phyloP scores from a whole-genome alignment of 2,113 vertebrate genomes.

The Morone saxatilis region DNA sequence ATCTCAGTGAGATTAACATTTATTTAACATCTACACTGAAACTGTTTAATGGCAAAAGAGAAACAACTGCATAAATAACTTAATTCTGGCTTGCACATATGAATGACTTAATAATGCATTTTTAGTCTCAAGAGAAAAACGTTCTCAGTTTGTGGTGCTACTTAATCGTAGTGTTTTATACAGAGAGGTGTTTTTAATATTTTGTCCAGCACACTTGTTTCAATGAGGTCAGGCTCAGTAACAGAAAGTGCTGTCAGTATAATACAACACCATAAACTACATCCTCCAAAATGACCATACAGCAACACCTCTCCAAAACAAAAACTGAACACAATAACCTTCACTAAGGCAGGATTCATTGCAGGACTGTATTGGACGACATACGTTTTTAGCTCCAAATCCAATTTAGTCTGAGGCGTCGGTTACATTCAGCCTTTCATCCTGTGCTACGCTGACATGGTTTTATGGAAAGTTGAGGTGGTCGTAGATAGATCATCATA shows the following conservation, averaged over 20 bases:
- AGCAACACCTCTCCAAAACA: no score
- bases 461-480: not conserved
- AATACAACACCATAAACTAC: not conserved
- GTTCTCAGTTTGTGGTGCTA: not conserved
- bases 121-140: not conserved
- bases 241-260: no score
- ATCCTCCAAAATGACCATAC: not conserved
- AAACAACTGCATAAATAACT: not conserved
- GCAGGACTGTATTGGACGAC: not conserved
- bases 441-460: not conserved
- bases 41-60: not conserved
- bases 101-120: no score
- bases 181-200: not conserved
- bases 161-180: not conserved
- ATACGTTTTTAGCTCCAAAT: not conserved
- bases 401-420: not conserved
- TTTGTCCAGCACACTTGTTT: not conserved
- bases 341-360: no score
- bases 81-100: not conserved
- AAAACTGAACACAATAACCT: no score
- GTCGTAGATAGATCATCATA: not conserved
- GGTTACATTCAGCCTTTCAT: not conserved
- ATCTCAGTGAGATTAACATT: not conserved
- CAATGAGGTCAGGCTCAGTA: no score
- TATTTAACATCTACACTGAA: conserved; percentile 4